Conservation (phyloP, 2,113 vertebrate genomes). For the Ardeotis arabs region DNA sequence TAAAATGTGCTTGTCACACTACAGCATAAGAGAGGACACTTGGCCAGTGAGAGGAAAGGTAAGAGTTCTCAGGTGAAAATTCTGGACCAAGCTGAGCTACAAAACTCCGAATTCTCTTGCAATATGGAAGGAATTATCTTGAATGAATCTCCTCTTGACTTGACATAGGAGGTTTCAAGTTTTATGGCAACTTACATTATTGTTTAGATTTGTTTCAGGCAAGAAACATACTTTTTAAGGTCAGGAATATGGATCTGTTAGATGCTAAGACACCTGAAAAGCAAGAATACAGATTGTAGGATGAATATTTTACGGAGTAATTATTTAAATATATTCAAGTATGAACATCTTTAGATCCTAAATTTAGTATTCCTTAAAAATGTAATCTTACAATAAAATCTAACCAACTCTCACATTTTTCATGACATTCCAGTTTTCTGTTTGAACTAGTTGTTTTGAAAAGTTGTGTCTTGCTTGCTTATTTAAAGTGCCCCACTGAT, state of each 20-base stretch:
- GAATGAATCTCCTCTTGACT: background rate
- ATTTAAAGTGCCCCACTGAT: background rate
- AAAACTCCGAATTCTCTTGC: background rate
- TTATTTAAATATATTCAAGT: constrained; percentile 73
- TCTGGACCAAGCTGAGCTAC: background rate
- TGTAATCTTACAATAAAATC: constrained; percentile 52
- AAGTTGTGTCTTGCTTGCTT: background rate
- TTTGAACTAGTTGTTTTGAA: background rate
- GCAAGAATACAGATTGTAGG: constrained; percentile 68
- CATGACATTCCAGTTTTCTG: background rate
- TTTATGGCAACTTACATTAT: constrained; percentile 58
- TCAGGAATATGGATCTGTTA: constrained; percentile 57
- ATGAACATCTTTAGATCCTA: constrained; percentile 63
- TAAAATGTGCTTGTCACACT: background rate
- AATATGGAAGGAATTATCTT: background rate
- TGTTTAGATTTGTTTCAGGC: constrained; percentile 65
- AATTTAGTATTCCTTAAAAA: constrained; percentile 68
- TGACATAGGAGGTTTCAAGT: constrained; percentile 50
- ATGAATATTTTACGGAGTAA: constrained; percentile 68
- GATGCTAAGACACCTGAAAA: constrained; percentile 67
- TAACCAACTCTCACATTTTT: constrained; percentile 5
- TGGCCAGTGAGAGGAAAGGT: background rate
- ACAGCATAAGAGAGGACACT: background rate
- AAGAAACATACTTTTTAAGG: constrained; percentile 68
- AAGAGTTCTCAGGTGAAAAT: background rate